phyloP scores from a whole-genome alignment of 2,888 invertebrate genomes.

The Lasioglossum figueresi region DNA sequence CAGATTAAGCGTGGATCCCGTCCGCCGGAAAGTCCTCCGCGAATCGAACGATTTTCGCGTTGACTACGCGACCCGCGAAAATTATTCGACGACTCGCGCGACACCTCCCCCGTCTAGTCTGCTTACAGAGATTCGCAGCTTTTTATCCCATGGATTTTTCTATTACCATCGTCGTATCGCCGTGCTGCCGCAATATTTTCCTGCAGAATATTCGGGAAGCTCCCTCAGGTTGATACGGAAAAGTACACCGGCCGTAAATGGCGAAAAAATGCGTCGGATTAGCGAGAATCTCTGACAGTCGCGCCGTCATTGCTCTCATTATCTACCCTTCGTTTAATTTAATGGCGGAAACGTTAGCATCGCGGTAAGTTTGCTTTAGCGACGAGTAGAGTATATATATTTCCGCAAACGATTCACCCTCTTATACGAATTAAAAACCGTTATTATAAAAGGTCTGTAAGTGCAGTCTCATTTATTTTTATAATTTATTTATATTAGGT shows the following conservation, averaged over 20 bases:
- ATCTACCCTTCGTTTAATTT: neutral
- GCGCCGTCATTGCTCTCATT: neutral
- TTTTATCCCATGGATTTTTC: neutral
- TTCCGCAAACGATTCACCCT: neutral
- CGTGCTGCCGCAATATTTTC: neutral
- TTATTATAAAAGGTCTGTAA: neutral
- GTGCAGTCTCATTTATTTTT: neutral
- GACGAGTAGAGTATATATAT: neutral
- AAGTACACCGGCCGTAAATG: neutral
- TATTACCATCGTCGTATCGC: neutral
- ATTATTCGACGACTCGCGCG: neutral
- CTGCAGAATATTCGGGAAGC: neutral
- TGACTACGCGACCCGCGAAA: conserved; percentile 32
- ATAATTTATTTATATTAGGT: neutral
- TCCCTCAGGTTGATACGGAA: neutral
- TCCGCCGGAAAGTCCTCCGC: conserved; percentile 14
- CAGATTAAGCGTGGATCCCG: conserved; percentile 52
- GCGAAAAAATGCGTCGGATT: neutral
- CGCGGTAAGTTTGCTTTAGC: neutral
- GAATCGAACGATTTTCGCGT: conserved; percentile 27
- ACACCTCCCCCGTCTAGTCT: neutral
- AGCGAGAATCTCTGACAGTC: neutral
- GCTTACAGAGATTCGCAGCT: neutral
- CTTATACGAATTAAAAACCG: neutral
- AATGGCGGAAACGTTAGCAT: neutral